Percentiles rank a stretch among this genome's conserved stretches.
These are phyloP conservation scores for Mico argentatus DNA, from an alignment of 2,797 vertebrate species.

Conservation along the genomic window DNA sequence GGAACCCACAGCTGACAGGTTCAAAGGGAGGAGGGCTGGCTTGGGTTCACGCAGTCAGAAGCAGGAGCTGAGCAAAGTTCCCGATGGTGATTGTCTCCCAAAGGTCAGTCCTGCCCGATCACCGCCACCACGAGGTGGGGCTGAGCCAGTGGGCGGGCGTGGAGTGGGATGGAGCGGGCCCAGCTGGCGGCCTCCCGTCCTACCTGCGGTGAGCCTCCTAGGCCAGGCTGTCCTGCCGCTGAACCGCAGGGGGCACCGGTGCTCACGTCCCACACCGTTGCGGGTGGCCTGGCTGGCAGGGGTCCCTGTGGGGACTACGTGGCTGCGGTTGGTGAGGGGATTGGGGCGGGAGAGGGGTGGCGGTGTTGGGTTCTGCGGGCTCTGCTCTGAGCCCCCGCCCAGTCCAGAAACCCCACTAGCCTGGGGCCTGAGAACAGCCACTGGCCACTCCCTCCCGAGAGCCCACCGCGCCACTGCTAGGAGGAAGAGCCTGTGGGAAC, in stretches of 20 bases:
- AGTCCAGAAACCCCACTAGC: conserved; percentile 57
- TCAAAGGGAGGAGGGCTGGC: neutral
- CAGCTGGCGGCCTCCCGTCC: neutral
- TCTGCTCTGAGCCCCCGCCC: conserved; percentile 59
- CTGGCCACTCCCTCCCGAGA: neutral
- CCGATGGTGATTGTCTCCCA: neutral
- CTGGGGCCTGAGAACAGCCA: conserved; percentile 50
- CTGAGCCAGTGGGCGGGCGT: neutral
- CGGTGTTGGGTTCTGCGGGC: conserved; percentile 58
- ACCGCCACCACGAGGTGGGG: neutral
- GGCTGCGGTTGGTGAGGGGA: neutral
- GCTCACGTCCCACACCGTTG: neutral
- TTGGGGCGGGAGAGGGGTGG: neutral
- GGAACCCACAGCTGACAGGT: neutral
- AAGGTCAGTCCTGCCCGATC: neutral
- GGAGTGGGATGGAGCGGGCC: neutral
- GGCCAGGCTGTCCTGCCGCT: neutral
- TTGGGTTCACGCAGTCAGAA: neutral
- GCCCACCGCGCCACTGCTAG: neutral
- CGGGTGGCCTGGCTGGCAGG: conserved; percentile 18
- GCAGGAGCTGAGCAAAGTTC: neutral
- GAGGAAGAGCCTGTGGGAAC: neutral
- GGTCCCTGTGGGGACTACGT: conserved; percentile 36
- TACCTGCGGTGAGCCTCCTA: conserved; percentile 50
- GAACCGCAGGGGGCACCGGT: neutral